Conservation (phyloP, 1,140 invertebrate species). For the Hylaeus volcanicus region DNA sequence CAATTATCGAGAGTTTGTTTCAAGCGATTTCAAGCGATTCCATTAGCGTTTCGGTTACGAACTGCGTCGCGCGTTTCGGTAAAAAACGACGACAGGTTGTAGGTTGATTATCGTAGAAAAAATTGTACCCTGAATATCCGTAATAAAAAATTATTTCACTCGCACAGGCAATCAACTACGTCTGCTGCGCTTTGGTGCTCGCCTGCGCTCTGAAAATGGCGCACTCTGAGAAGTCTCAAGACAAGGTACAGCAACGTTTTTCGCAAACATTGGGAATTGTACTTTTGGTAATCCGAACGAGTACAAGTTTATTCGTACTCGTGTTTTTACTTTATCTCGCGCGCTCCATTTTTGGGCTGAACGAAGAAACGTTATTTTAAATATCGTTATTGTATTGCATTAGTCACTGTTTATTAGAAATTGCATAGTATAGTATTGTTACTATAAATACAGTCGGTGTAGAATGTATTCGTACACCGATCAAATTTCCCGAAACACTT, state of each 20-base stretch:
- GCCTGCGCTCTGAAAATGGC: slow-evolving; percentile 36
- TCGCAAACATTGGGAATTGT: not conserved
- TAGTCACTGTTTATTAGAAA: no score
- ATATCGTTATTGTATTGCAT: no score
- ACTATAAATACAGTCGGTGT: no score
- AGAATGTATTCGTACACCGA: no score
- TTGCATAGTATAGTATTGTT: no score
- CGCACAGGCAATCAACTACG: slow-evolving; percentile 51
- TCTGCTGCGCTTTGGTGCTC: slow-evolving; percentile 53
- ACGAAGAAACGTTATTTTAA: no score
- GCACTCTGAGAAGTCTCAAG: slow-evolving; percentile 27
- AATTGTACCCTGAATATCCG: not conserved
- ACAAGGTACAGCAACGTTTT: slow-evolving; percentile 48
- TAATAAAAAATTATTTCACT: not conserved
- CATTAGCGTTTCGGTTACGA: not conserved
- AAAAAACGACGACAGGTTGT: slow-evolving; percentile 1
- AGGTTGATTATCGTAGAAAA: not conserved
- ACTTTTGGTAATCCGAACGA: not conserved
- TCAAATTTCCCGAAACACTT: no score
- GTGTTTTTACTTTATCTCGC: no score
- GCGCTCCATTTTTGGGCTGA: no score
- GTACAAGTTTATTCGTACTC: not conserved
- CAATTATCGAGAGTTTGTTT: slow-evolving; percentile 13
- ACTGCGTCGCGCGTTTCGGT: not conserved
- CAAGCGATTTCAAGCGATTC: not conserved